Base-by-base conservation (phyloP, 2,113 vertebrate genomes). In the Siniperca chuatsi region DNA sequence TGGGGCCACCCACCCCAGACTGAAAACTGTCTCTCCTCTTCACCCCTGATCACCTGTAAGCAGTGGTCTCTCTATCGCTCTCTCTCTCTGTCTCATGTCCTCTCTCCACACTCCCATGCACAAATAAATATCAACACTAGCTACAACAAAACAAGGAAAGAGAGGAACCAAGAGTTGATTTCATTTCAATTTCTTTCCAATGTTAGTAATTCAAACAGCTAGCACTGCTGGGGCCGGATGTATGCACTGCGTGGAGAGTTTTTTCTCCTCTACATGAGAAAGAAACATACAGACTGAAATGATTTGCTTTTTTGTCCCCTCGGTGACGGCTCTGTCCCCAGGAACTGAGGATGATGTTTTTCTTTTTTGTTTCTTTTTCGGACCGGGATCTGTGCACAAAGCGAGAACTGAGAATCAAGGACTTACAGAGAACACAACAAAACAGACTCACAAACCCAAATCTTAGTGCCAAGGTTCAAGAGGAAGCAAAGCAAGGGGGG, bases 401-500 rank as follows among this genome's bases (percentile, higher is more conserved):
- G 89, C 82, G 80, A 95, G 81, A 86, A 91, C 85, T 89, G 85
- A 93, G 91, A 89, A 93, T 92, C 89, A 84, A 92, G 82, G 83
- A 91, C 84, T 82, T 84, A 60, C 70, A 79, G 84, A 93, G 87
- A 91, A 90, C 90, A 82, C 84, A 83, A 91, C 68, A 58, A 90
- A 90, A 91, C 83, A 76, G 87, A 92, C 87, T 92, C 86, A 86
- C 87, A 90, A 96, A 96, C 96, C 94, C 95, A 96, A 95, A 96
- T 97, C 95, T 94, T 96, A 97, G 97, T 98, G 98, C 97, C 97
- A 98, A 97, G 96, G 95, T 97, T 95, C 95, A 95, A 89, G 82
- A 90, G 94, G 95, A 95, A 95, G 91, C 90, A 95, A 96, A 91
- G 95, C 94, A 94, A 50, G 20, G 42, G 95, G 48, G 64, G 92